These are phyloP conservation scores for Leptopilina boulardi DNA, from an alignment of 1,140 invertebrate species.

Conservation along the genomic window DNA sequence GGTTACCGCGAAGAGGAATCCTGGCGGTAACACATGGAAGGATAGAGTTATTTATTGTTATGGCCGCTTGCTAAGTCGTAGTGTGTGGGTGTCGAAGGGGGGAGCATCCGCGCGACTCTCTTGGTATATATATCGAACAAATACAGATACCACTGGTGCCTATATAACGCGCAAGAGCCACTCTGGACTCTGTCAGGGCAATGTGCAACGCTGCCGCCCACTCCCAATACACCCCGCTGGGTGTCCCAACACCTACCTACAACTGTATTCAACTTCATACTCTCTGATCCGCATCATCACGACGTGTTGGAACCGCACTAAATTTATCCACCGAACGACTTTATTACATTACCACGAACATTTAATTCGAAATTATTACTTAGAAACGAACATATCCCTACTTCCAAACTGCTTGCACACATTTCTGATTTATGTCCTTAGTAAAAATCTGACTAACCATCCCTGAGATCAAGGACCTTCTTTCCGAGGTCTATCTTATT, in stretches of 20 bases:
- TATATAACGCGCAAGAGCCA: constrained; percentile 58
- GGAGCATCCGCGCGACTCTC: constrained; percentile 52
- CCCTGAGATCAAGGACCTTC: constrained; percentile 47
- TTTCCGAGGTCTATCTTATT: background rate
- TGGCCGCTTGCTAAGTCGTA: constrained; percentile 66
- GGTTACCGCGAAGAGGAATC: constrained; percentile 65
- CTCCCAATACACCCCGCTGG: constrained; percentile 70
- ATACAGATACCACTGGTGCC: constrained; percentile 66
- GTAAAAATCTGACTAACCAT: constrained; percentile 54
- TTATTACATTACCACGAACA: constrained; percentile 71
- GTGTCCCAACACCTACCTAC: constrained; percentile 75
- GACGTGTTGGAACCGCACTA: constrained; percentile 61
- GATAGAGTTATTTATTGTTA: constrained; percentile 75
- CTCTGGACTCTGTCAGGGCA: constrained; percentile 63
- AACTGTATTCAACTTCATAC: constrained; percentile 62
- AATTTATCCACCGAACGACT: constrained; percentile 72
- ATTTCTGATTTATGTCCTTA: constrained; percentile 66
- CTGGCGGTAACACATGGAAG: constrained; percentile 71
- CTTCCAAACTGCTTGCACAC: constrained; percentile 30
- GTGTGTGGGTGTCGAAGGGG: constrained; percentile 67
- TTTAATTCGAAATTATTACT: constrained; percentile 74
- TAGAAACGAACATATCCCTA: constrained; percentile 50
- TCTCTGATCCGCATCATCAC: constrained; percentile 49
- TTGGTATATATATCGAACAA: constrained; percentile 66
- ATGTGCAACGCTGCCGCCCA: constrained; percentile 68